Base-by-base conservation (phyloP, 1,140 invertebrate species). In the Sitodiplosis mosellana region DNA sequence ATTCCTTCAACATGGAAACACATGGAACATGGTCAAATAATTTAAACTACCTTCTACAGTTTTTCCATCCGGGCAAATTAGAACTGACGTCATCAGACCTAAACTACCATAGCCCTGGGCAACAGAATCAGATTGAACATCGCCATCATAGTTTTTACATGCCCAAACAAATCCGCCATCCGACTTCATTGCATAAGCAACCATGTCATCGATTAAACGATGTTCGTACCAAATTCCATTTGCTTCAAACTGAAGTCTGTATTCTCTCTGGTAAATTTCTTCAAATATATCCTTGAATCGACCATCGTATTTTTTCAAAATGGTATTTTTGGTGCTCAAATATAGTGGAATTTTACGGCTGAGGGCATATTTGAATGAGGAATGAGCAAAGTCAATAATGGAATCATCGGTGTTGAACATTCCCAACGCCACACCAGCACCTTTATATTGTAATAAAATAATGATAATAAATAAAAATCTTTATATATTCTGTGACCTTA, bases 241-340 rank as follows among this genome's bases (percentile, higher is more conserved):
- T 2, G 78, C 81, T 63, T 98, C 91, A 66, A 74, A 99, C 48
- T 84, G 60, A 2, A 65, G 34, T 63, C 92, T 92, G 66, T 96
- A 99, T 46, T 94, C 70, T 38, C 73, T 80, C 7, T 96, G 83
- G 63, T 94, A 99, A 59, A 99, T 89, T 44, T 95, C 90, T 69
- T 97, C 83, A 73, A 99, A 99, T 56, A 99, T 97, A 58, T 99
- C 93, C 67, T 99, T 99, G 66, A 99, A 99, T 52, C 92, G 76
- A 1, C 95, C 95, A 68, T 99, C 95, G 63, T 99, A 99, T 54
- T 83, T 81, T 67, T 99, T 99, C 15, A 99, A 74, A 63, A 99
- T 99, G 0, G 95, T 99, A 61, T 99, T 99, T 66, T 99, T 99
- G 3, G 95, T 99, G 53, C 90, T 95, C 60, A 99, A 69, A 65